Percentiles rank a stretch among this genome's conserved stretches.
Evolutionary conservation across 2,888 invertebrate genomes (phyloP).

Genomic region (Mycalesis mineus): DNA sequence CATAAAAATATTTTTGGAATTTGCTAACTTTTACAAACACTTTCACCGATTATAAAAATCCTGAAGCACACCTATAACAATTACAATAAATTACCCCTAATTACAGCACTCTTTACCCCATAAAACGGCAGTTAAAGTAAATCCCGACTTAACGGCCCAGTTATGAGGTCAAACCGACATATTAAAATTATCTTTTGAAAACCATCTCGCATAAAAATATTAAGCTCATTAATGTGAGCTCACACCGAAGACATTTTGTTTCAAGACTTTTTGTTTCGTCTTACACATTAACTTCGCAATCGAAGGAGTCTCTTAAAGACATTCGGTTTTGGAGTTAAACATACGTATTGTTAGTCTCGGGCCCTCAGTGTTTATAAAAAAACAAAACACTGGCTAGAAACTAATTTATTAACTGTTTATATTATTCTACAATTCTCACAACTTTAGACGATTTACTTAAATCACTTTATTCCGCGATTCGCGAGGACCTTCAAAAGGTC

Average conservation of each 20-base stretch:
- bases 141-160: constrained; percentile 17
- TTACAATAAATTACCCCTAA: constrained; percentile 29
- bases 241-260: not conserved
- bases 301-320: too few relatives aligned
- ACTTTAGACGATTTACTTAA: too few relatives aligned
- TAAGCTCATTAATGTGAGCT: not conserved
- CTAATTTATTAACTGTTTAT: too few relatives aligned
- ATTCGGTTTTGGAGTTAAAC: too few relatives aligned
- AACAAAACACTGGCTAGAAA: too few relatives aligned
- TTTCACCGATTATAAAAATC: constrained; percentile 11
- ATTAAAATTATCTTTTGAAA: constrained; percentile 22
- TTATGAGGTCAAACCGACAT: constrained; percentile 27
- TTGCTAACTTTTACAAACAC: constrained; percentile 7
- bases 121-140: constrained; percentile 25
- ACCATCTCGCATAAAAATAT: constrained; percentile 12
- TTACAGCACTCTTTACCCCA: constrained; percentile 23
- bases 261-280: not conserved
- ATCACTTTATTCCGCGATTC: too few relatives aligned
- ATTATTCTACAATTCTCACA: too few relatives aligned
- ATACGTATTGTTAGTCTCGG: too few relatives aligned
- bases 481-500: too few relatives aligned
- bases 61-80: constrained; percentile 10
- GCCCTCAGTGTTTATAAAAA: too few relatives aligned
- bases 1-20: too few relatives aligned
- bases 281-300: too few relatives aligned